These are phyloP conservation scores for Palythoa caribaeorum DNA, from an alignment of 92 coral and sea anemone species.

Conservation along the genomic window DNA sequence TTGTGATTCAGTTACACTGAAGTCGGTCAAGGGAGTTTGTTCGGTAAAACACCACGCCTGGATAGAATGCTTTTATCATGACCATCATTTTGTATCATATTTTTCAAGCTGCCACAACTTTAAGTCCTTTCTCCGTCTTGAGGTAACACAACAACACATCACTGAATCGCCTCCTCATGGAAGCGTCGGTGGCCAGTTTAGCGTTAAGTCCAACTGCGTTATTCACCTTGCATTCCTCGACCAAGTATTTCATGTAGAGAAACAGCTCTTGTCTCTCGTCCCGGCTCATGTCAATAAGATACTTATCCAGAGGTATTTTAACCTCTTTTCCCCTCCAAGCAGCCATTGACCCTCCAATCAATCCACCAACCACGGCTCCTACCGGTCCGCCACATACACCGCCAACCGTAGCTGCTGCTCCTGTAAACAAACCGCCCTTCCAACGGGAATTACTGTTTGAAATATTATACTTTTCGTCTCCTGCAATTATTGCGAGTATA, in stretches of 20 bases:
- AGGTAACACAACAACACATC: conserved; percentile 85
- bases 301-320: conserved; percentile 65
- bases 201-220: conserved; percentile 85
- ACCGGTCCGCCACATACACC: conserved; percentile 89
- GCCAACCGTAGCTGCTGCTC: conserved; percentile 83
- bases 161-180: conserved; percentile 72
- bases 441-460: conserved; percentile 59
- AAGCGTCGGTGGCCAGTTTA: conserved; percentile 81
- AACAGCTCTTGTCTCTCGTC: conserved; percentile 78
- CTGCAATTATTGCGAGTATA: conserved; percentile 73
- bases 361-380: conserved; percentile 81
- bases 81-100: background rate
- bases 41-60: background rate
- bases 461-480: conserved; percentile 71
- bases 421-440: conserved; percentile 76
- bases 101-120: conserved; percentile 53
- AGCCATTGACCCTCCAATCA: conserved; percentile 84
- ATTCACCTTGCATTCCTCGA: conserved; percentile 77
- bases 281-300: conserved; percentile 77
- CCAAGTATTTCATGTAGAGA: conserved; percentile 78
- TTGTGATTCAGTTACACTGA: too few species aligned
- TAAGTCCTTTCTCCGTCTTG: conserved; percentile 71
- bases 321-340: conserved; percentile 79
- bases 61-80: background rate
- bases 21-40: background rate